Conservation (phyloP, 2,113 vertebrate genomes). For the Phrynosoma blainvillii region DNA sequence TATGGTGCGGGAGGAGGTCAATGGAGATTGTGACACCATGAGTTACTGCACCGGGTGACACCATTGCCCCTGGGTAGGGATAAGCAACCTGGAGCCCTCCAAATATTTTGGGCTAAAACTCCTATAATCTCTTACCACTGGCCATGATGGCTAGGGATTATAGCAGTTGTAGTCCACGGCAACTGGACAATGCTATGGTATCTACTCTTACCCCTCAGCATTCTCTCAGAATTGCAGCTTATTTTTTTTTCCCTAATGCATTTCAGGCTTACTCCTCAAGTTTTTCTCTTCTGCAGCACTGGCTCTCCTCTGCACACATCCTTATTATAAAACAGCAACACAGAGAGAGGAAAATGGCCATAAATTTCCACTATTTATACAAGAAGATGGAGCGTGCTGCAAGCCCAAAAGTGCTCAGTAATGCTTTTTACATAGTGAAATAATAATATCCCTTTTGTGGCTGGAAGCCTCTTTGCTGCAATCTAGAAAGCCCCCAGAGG, state of each 20-base stretch:
- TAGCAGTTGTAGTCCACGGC: background rate
- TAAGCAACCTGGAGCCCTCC: background rate
- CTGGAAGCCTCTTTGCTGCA: constrained; percentile 25
- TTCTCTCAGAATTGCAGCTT: too few species aligned
- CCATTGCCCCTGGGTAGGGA: too few species aligned
- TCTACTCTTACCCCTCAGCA: too few species aligned
- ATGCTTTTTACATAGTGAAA: constrained; percentile 40
- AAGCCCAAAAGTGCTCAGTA: constrained; percentile 62
- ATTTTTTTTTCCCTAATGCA: too few species aligned
- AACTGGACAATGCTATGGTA: background rate
- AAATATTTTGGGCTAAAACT: background rate
- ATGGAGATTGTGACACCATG: too few species aligned
- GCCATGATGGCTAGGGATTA: background rate
- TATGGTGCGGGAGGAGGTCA: too few species aligned
- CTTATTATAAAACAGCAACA: constrained; percentile 54
- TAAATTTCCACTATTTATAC: constrained; percentile 74
- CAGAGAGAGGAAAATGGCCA: constrained; percentile 44
- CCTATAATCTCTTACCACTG: background rate
- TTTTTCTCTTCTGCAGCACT: constrained; percentile 29
- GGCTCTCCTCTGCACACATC: constrained; percentile 1
- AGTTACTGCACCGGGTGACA: too few species aligned
- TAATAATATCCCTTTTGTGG: constrained; percentile 56
- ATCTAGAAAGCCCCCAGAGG: constrained; percentile 30
- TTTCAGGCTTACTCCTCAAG: background rate
- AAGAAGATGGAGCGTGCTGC: constrained; percentile 68